Evolutionary conservation across 2,113 vertebrate genomes (phyloP).

Genomic region (Brienomyrus longianalis): DNA sequence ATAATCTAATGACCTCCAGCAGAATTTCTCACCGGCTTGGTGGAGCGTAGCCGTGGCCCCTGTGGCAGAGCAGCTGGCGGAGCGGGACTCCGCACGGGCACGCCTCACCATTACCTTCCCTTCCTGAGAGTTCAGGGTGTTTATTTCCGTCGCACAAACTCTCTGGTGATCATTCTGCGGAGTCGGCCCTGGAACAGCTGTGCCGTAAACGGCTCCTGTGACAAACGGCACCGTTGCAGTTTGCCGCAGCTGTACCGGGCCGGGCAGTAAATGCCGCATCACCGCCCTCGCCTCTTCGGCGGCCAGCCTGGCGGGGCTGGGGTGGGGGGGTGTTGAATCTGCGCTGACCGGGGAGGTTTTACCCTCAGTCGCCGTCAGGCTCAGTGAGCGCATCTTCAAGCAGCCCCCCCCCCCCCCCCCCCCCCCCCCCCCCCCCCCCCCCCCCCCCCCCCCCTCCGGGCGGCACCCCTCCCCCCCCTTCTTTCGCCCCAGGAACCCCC

Average conservation of each 20-base stretch:
- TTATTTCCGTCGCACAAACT: slow-evolving; percentile 44
- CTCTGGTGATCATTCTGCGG: slow-evolving; percentile 48
- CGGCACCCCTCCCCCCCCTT: too few relatives aligned
- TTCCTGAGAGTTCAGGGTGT: slow-evolving; percentile 42
- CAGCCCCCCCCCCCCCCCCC: neutral
- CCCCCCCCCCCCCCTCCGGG: too few relatives aligned
- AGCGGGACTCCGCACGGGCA: too few relatives aligned
- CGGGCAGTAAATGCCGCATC: slow-evolving; percentile 51
- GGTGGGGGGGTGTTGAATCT: neutral
- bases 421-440: too few relatives aligned
- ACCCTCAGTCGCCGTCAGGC: neutral
- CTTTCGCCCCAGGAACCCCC: too few relatives aligned
- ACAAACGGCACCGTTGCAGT: slow-evolving; percentile 50
- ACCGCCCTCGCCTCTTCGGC: neutral
- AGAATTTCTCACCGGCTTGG: neutral
- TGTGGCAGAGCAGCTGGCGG: neutral
- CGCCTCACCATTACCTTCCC: slow-evolving; percentile 20
- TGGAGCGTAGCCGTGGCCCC: neutral
- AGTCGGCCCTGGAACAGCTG: slow-evolving; percentile 56
- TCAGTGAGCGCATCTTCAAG: neutral
- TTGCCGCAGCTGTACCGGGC: slow-evolving; percentile 57
- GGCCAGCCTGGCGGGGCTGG: neutral
- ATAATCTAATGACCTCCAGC: neutral
- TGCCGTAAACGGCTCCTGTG: slow-evolving; percentile 59
- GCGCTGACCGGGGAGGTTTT: neutral